A percentile compares a stretch with the other conserved stretches of the same genome.
Evolutionary conservation across 2,113 vertebrate genomes (phyloP).

Genomic region (Acrocephalus arundinaceus): DNA sequence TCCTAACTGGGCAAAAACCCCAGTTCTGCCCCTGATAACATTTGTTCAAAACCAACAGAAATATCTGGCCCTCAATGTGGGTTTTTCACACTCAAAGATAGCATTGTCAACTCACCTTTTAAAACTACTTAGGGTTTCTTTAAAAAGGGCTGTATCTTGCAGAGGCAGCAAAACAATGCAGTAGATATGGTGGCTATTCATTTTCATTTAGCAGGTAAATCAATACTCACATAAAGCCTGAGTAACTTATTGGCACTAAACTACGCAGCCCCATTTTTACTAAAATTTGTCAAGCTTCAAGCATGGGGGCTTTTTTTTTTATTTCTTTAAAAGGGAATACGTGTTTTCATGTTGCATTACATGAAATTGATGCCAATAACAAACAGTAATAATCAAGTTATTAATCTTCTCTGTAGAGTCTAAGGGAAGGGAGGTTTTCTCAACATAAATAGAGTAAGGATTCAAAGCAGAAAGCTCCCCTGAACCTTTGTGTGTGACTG

Average conservation of each 20-base stretch:
- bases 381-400: slow-evolving; percentile 18
- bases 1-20: background rate
- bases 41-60: background rate
- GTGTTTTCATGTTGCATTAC: background rate
- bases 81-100: background rate
- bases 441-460: background rate
- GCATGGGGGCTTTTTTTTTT: background rate
- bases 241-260: slow-evolving; percentile 74
- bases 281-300: slow-evolving; percentile 62
- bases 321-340: background rate
- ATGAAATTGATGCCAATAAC: slow-evolving; percentile 42
- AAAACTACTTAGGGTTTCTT: slow-evolving; percentile 39
- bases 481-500: background rate
- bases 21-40: background rate
- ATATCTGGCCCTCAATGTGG: background rate
- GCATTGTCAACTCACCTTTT: background rate
- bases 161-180: slow-evolving; percentile 66
- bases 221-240: slow-evolving; percentile 70
- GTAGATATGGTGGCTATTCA: slow-evolving; percentile 42
- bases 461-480: background rate
- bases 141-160: slow-evolving; percentile 40
- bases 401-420: background rate
- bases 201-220: slow-evolving; percentile 71
- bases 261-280: slow-evolving; percentile 52
- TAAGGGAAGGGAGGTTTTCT: background rate